Base-by-base conservation (phyloP, 2,888 invertebrate species). In the Sinohyriopsis cumingii region DNA sequence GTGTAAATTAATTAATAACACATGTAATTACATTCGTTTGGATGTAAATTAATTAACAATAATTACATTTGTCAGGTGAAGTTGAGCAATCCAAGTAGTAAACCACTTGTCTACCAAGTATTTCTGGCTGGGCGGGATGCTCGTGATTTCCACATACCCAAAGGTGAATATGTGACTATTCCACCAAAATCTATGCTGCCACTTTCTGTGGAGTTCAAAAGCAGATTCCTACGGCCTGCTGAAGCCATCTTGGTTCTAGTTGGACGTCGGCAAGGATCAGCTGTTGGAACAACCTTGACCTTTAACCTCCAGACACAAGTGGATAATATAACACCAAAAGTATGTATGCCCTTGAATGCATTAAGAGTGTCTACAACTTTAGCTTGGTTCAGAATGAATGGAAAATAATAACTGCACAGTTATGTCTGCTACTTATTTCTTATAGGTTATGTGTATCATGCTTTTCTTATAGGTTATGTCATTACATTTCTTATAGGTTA, bases 81-180 rank as follows among this genome's bases (percentile, higher is more conserved):
- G 67, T 70, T 90, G 57, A 86, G 80, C 67, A 90, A 90, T 78
- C 88, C 90, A 5, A 88, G 87, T 74, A 73, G 75, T 28, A 89
- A 89, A 74, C 82, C 89, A 4, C 78, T 90, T 63, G 79, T 82
- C n/a, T 90, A 90, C 80, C 80, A 85, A 53, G 84, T 88, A 1
- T 71, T 88, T 62, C 66, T 90, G 22, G 86, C 89, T 20, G 90
- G 90, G 3, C 78, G 72, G 12, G 89, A 90, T 77, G 85, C 88
- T 9, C 63, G 77, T 3, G 88, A 90, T 72, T 90, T 90, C 78
- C 65, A 63, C 20, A 78, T 90, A 1, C 88, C 88, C 5, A 89
- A 85, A 72, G 89, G 89, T 19, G 80, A 84, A 24, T 72, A 73
- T 15, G 76, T 90, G 12, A 79, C 82, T n/a, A 82, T 90, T 19